Evolutionary conservation across 2,113 vertebrate species (phyloP), one percentile per base, ranked within the genome.

Genomic region (Platichthys stellatus): DNA sequence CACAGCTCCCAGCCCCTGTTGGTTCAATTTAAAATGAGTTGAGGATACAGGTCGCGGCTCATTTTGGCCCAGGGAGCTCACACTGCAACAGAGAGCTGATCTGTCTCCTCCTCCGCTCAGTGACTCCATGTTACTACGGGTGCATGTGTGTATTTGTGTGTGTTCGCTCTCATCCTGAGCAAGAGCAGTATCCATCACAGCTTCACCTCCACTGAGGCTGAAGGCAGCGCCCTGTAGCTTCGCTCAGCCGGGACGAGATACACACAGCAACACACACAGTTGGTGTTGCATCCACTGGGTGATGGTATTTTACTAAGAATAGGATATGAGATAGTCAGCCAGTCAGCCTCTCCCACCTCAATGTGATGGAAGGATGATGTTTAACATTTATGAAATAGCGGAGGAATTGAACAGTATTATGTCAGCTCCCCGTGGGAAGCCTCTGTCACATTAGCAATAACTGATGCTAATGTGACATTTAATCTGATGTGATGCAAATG

Each of bases 401-500:
- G 2, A 18, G 7, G 67, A 56, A 69, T 26, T 76, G 60, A 90
- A 78, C 65, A 69, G 76, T n/a, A 3, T 66, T 53, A 54, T 57
- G 61, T 61, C 47, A 63, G 73, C 12, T 47, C 63, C 21, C 67
- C 38, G 28, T 65, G 24, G 71, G 81, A 47, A 59, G 72, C 69
- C 31, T 45, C 21, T 9, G 57, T 70, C 58, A 61, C 31, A 57
- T 35, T 28, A 28, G 24, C 26, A 31, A 17, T 60, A 17, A 47
- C 65, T 24, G 65, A 85, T 81, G 84, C 76, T 74, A 84, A 87
- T 77, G 80, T 83, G 86, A 87, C 89, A 85, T 88, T 90, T 76
- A 78, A 85, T 87, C 80, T 83, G 80, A 87, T 71, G 64, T 73
- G 75, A 83, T 74, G 53, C 64, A 75, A 64, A 61, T 13, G 67